Conservation (phyloP, 2,113 vertebrate species). For the Alectura lathami region DNA sequence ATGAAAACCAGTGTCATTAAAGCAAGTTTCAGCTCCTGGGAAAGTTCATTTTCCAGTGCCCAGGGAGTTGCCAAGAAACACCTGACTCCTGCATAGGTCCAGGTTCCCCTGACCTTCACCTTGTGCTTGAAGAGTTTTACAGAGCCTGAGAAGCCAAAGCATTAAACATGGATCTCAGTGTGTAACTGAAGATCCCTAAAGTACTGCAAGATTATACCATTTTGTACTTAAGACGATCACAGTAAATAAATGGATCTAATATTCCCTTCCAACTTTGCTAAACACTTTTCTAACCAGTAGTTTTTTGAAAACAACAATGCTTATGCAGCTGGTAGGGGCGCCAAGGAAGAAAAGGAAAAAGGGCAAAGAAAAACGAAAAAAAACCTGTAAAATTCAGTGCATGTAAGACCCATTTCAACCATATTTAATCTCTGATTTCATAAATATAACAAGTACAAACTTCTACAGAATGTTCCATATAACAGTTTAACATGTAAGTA, state of each 20-base stretch:
- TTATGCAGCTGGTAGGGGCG: background rate
- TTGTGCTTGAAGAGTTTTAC: fast-evolving
- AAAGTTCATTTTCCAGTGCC: background rate
- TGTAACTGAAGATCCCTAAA: background rate
- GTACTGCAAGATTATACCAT: background rate
- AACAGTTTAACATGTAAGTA: background rate
- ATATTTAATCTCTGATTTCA: background rate
- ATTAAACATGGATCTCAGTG: background rate
- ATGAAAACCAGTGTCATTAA: background rate
- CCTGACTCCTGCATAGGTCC: background rate
- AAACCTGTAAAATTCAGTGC: background rate
- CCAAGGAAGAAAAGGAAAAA: background rate
- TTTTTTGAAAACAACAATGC: background rate
- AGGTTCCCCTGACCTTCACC: background rate
- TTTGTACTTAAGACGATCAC: background rate
- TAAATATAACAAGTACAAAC: background rate
- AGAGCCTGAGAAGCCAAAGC: background rate
- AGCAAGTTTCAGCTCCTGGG: background rate
- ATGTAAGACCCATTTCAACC: background rate
- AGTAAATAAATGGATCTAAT: fast-evolving
- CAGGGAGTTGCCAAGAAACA: background rate
- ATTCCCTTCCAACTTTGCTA: background rate
- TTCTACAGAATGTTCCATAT: background rate
- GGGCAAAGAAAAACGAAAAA: background rate
- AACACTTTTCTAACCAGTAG: background rate